Evolutionary conservation across 2,888 invertebrate species (phyloP), one percentile per base, ranked within the genome.

Genomic region (Tetragnatha montana): DNA sequence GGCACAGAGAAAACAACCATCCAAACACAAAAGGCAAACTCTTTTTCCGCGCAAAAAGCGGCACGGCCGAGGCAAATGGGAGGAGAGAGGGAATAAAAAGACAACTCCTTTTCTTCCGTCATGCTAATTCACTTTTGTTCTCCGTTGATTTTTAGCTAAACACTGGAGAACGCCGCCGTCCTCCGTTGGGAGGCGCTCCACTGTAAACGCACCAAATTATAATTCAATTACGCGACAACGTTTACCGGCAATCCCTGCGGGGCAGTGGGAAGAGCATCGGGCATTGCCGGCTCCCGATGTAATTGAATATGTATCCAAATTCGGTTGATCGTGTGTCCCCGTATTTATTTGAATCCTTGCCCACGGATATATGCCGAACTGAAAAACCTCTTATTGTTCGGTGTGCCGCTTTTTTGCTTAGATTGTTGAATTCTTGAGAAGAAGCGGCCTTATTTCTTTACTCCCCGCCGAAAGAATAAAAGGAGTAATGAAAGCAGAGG

Each of bases 51-150:
- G 19, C 17, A 70, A 80, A 80, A 73, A n/a, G 70, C 76, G 79
- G 35, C 60, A 35, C 68, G 68, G 71, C 80, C 78, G 82, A 88
- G 79, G 78, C 73, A 78, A 84, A 84, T 74, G 84, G 84, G 60
- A 51, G 73, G 47, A 69, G 22, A n/a, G 49, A 87, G 17, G 21
- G 76, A 74, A 80, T 71, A 51, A 89, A 49, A 86, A 86, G 60
- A 78, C 35, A 19, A 47, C 78, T 79, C 68, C 80, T 74, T 49
- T 35, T 35, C 75, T 75, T 85, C 50, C 89, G 68, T 80, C 86
- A 90, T 90, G 89, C 89, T 90, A 90, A 86, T 90, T 90, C 89
- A 90, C 89, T 90, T 90, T 89, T 90, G 87, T 87, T 86, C 89
- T 82, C 69, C 82, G 70, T 79, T 90, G 89, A 90, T 90, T 90